These are phyloP conservation scores for Stenopsyche tienmushanensis DNA, from an alignment of 1,140 invertebrate species.

Conservation along the genomic window DNA sequence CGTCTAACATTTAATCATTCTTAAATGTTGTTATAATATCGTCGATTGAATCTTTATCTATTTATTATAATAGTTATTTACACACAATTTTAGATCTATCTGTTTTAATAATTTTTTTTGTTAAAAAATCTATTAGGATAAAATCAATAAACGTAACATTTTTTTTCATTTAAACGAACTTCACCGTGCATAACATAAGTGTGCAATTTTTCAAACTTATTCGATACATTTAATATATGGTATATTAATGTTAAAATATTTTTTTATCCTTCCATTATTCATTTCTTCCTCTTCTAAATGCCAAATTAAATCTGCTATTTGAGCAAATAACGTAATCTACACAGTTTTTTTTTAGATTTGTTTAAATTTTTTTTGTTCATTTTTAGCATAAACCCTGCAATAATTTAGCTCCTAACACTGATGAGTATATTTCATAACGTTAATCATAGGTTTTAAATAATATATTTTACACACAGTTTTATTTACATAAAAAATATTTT, in stretches of 20 bases:
- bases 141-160: background rate
- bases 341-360: background rate
- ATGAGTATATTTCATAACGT: conserved; percentile 4
- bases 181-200: conserved; percentile 26
- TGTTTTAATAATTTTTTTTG: background rate
- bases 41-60: no score
- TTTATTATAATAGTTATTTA: no score
- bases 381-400: conserved; percentile 35
- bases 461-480: background rate
- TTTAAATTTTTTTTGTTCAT: background rate
- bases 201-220: conserved; percentile 9
- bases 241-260: background rate
- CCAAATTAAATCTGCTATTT: conserved; percentile 8
- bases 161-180: conserved; percentile 23
- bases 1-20: background rate
- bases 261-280: background rate
- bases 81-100: no score
- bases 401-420: conserved; percentile 34
- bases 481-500: conserved; percentile 22
- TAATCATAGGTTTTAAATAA: background rate
- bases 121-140: background rate
- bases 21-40: no score
- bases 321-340: conserved; percentile 12
- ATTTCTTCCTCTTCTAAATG: background rate
- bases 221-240: background rate